Evolutionary conservation across 2,888 invertebrate genomes (phyloP).

Genomic region (Sminthurinus aureus): DNA sequence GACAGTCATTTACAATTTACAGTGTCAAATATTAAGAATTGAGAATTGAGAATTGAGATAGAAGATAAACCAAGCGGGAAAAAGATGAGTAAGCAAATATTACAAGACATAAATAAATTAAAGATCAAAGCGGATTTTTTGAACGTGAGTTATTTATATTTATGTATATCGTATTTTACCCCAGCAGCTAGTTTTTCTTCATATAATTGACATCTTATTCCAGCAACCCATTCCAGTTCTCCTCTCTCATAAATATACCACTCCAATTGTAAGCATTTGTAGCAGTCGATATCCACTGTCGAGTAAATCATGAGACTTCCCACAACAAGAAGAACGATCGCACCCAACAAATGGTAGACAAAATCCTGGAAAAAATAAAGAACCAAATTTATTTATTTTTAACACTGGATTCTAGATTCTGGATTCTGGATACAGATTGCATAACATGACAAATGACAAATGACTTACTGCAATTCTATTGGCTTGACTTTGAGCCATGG

Average conservation of each 20-base stretch:
- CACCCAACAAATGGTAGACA: slow-evolving; percentile 39
- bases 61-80: no score
- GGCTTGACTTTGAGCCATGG: background rate
- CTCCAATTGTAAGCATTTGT: slow-evolving; percentile 38
- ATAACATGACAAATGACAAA: background rate
- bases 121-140: no score
- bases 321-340: slow-evolving; percentile 30
- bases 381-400: slow-evolving; percentile 63
- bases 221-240: slow-evolving; percentile 28
- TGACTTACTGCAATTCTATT: background rate
- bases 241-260: slow-evolving; percentile 25
- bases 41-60: no score
- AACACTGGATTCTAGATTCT: no score
- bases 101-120: no score
- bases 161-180: no score
- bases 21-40: no score
- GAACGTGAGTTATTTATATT: no score
- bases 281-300: slow-evolving; percentile 44
- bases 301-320: slow-evolving; percentile 46
- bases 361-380: slow-evolving; percentile 36
- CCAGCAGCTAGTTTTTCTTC: slow-evolving; percentile 43
- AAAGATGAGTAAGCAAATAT: no score
- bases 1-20: no score
- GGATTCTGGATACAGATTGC: slow-evolving; percentile 44
- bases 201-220: slow-evolving; percentile 44